Percentiles rank a stretch among this genome's conserved stretches.
Conservation (phyloP, 2,888 invertebrate species). For the Pyrochroa serraticornis region DNA sequence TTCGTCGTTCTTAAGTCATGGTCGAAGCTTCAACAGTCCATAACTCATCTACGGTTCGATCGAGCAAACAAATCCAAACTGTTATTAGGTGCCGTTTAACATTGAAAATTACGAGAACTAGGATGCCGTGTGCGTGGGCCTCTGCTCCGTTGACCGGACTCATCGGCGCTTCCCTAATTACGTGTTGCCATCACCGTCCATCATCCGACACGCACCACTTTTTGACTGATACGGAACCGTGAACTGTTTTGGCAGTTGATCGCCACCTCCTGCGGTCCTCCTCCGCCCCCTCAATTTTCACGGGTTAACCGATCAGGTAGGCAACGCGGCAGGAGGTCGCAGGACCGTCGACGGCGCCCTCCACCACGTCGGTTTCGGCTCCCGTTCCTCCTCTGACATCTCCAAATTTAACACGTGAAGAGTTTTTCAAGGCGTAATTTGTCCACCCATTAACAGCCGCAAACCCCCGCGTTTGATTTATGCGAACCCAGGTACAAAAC, state of each 20-base stretch:
- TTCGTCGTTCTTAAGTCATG: slow-evolving; percentile 9
- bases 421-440: too few species aligned
- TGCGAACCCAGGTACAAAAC: too few species aligned
- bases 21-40: slow-evolving; percentile 25
- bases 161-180: slow-evolving; percentile 18
- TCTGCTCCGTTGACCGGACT: slow-evolving; percentile 1
- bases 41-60: slow-evolving; percentile 16
- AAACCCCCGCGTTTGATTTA: too few species aligned
- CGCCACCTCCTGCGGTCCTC: slow-evolving; percentile 14
- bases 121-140: slow-evolving; percentile 14
- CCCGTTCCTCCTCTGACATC: slow-evolving; percentile 3
- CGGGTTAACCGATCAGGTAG: slow-evolving; percentile 12
- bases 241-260: slow-evolving; percentile 26
- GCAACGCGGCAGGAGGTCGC: slow-evolving; percentile 5
- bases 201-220: slow-evolving; percentile 16
- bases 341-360: background rate
- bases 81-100: slow-evolving; percentile 22
- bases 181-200: slow-evolving; percentile 21
- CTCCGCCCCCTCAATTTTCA: slow-evolving; percentile 3
- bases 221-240: slow-evolving; percentile 4
- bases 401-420: too few species aligned
- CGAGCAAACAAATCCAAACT: slow-evolving; percentile 14
- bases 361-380: slow-evolving; percentile 16
- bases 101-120: slow-evolving; percentile 6
- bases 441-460: too few species aligned